Evolutionary conservation across 1,140 invertebrate genomes (phyloP), one percentile per base, ranked within the genome.

Genomic region (Portunus trituberculatus): DNA sequence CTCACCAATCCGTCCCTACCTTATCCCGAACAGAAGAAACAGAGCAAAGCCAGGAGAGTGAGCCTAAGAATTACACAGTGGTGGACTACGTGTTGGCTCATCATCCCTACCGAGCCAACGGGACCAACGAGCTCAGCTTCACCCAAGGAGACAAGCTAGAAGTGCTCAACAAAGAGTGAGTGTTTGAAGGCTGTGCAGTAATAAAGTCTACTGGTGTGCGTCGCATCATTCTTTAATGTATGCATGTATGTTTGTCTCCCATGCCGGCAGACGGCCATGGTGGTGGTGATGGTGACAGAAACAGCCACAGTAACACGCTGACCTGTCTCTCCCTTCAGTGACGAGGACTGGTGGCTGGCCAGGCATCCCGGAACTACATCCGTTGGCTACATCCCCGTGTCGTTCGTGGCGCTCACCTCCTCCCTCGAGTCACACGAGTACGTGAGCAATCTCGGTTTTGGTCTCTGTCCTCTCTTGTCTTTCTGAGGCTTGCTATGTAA

Each of bases 341-440:
- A 91, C 29, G 10, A 29, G 25, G 90, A 91, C 4, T 91, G 90
- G 90, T 91, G 90, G 90, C 29, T 76, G 52, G 90, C 90, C 4
- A 29, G 90, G 14, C 29, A 76, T 20, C 31, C 32, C 0, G 12
- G 28, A 4, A 31, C 10, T 0, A 16, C 1, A 3, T 4, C 20
- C 16, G 90, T 39, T 31, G 90, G 90, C 28, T 91, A 32, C 90
- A 76, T 91, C n/a, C 90, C 90, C 59, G 90, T 76, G 7, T 52
- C 90, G 4, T 91, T 76, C 52, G 67, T 91, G 29, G 90, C 90
- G 4, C 25, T 46, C 12, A 39, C 52, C 90, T 91, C 90, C 52
- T 91, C 90, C 8, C 48, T 91, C 0, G 90, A 91, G 29, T 91
- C 52, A 31, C 59, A 76, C 14, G 90, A 91, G 90, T 91, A 76